Percentiles rank a stretch among this genome's conserved stretches.
Evolutionary conservation across 2,797 vertebrate genomes (phyloP).

Genomic region (Epinephelus coioides): DNA sequence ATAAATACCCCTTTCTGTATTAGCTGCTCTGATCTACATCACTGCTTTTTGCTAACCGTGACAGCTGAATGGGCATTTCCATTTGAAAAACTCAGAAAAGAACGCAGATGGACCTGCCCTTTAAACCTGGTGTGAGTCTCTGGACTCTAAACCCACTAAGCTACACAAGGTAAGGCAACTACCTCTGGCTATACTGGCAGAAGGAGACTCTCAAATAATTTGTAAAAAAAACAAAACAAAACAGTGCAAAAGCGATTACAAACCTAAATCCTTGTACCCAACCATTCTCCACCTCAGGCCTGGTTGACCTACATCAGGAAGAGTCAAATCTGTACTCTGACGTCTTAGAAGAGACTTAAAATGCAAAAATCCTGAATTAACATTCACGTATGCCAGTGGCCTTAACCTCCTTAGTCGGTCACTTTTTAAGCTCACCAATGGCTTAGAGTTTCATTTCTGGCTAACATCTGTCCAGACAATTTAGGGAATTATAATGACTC

Average conservation of each 20-base stretch:
- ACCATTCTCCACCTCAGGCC: slow-evolving; percentile 22
- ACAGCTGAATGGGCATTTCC: no score
- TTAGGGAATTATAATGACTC: slow-evolving; percentile 26
- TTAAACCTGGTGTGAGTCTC: not conserved
- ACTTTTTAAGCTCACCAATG: slow-evolving; percentile 48
- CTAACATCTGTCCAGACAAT: slow-evolving; percentile 61
- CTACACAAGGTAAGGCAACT: not conserved
- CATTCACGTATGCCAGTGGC: slow-evolving; percentile 39
- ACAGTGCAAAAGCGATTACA: not conserved
- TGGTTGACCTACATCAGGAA: slow-evolving; percentile 57
- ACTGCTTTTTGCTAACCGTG: no score
- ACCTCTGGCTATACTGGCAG: not conserved
- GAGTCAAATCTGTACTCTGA: slow-evolving; percentile 49
- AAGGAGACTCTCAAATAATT: slow-evolving; percentile 5
- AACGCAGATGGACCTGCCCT: no score
- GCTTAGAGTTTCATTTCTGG: slow-evolving; percentile 64
- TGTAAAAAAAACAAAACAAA: no score
- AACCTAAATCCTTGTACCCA: slow-evolving; percentile 22
- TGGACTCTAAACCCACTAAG: not conserved
- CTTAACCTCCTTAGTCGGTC: slow-evolving; percentile 59
- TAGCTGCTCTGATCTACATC: no score
- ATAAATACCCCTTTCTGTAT: no score
- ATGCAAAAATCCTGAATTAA: slow-evolving; percentile 64
- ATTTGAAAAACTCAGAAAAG: no score
- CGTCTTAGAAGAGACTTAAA: slow-evolving; percentile 53